A percentile compares a stretch with the other conserved stretches of the same genome.
Evolutionary conservation across 1,140 invertebrate genomes (phyloP).

Genomic region (Hirudo medicinalis): DNA sequence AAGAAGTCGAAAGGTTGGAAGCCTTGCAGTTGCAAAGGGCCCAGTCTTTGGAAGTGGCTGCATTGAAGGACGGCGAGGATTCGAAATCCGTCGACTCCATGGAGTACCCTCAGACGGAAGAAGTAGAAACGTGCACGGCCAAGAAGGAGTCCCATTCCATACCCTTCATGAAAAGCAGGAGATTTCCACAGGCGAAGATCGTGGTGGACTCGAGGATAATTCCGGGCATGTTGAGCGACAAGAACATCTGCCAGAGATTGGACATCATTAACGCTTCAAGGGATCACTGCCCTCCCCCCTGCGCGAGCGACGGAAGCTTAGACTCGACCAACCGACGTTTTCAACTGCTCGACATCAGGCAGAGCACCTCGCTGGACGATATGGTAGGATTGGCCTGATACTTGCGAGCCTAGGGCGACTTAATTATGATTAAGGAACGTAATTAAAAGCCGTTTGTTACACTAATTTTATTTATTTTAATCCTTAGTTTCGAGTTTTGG

Average conservation of each 20-base stretch:
- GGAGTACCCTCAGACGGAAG: no score
- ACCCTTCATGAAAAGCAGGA: not conserved
- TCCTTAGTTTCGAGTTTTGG: no score
- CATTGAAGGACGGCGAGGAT: no score
- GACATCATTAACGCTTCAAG: not conserved
- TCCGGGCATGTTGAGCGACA: not conserved
- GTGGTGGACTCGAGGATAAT: conserved; percentile 2
- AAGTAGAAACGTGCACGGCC: no score
- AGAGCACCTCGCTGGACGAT: not conserved
- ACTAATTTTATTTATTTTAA: no score
- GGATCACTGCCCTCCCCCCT: not conserved
- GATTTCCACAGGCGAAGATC: not conserved
- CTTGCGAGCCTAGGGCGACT: not conserved
- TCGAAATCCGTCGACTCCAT: no score
- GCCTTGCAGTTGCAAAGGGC: no score
- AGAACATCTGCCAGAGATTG: not conserved
- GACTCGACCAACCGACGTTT: not conserved
- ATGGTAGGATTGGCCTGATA: not conserved
- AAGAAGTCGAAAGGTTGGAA: no score
- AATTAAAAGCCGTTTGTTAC: no score
- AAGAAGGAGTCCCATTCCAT: not conserved
- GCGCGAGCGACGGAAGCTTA: not conserved
- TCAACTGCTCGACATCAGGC: not conserved
- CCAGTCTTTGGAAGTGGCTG: no score
- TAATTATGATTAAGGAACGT: no score